Evolutionary conservation across 2,888 invertebrate species (phyloP).

Genomic region (Tolmerus cingulatus): DNA sequence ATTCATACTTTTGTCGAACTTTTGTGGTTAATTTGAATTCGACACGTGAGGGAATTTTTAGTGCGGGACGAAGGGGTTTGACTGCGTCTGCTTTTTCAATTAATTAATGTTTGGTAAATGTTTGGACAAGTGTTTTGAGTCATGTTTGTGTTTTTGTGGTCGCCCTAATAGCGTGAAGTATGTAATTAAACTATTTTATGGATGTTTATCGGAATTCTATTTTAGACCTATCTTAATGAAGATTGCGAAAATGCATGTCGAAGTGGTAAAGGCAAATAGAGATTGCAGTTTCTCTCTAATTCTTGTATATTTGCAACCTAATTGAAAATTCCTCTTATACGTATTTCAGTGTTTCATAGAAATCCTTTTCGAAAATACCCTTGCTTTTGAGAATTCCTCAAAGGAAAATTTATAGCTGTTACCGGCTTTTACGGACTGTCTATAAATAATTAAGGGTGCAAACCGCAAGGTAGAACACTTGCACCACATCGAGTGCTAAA

Average conservation of each 20-base stretch:
- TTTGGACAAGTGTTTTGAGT: not conserved
- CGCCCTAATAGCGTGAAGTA: not conserved
- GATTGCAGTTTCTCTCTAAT: not conserved
- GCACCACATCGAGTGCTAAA: not conserved
- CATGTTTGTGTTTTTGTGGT: not conserved
- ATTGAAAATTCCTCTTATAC: not conserved
- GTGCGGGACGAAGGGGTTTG: not conserved
- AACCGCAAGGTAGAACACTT: not conserved
- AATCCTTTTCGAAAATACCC: not conserved
- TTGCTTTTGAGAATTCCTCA: not conserved
- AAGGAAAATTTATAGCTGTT: not conserved
- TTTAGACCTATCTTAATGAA: not conserved
- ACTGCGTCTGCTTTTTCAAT: not conserved
- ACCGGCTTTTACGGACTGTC: not conserved
- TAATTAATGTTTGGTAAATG: not conserved
- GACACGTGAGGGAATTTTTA: not conserved
- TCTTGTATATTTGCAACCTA: not conserved
- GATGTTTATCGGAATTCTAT: not conserved
- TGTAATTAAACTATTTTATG: not conserved
- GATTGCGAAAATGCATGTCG: not conserved
- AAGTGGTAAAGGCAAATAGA: not conserved
- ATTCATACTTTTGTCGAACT: not conserved
- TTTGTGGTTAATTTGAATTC: not conserved
- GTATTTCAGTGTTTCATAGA: not conserved
- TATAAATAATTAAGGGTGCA: constrained; percentile 3